Conservation (phyloP, 2,888 invertebrate genomes). For the Drosophila mulleri region DNA sequence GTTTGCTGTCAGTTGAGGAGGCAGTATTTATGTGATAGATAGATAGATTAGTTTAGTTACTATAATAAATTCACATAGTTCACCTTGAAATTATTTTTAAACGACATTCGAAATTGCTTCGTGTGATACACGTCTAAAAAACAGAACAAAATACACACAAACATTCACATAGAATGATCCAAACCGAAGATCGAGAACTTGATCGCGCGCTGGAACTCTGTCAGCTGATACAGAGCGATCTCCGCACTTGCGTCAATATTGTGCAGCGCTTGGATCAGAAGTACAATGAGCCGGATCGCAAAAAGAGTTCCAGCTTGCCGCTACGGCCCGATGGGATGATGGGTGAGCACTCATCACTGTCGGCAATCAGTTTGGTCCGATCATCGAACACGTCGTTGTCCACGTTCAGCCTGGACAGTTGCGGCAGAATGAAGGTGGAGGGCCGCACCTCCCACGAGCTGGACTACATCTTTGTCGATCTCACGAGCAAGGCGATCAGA, state of each 20-base stretch:
- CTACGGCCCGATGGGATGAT: slow-evolving; percentile 1
- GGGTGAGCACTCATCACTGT: background rate
- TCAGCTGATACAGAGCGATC: slow-evolving; percentile 32
- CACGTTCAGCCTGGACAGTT: slow-evolving; percentile 20
- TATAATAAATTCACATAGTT: slow-evolving; percentile 30
- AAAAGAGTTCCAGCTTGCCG: slow-evolving; percentile 6
- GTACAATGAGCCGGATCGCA: slow-evolving; percentile 52
- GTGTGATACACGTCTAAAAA: slow-evolving; percentile 30
- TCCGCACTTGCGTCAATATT: slow-evolving; percentile 43
- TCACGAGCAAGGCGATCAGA: slow-evolving; percentile 61
- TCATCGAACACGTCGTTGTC: slow-evolving; percentile 21
- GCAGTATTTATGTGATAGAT: background rate
- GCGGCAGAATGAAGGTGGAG: slow-evolving; percentile 14
- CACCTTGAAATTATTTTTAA: slow-evolving; percentile 30
- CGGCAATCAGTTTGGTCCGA: background rate
- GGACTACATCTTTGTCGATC: slow-evolving; percentile 44
- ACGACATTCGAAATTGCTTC: slow-evolving; percentile 45
- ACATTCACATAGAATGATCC: slow-evolving; percentile 38
- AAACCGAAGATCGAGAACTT: slow-evolving; percentile 44
- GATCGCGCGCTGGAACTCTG: slow-evolving; percentile 60
- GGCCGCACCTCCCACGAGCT: slow-evolving; percentile 54
- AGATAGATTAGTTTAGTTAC: background rate
- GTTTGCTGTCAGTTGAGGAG: slow-evolving; percentile 8
- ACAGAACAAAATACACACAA: slow-evolving; percentile 37
- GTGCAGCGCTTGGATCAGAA: slow-evolving; percentile 53